A percentile compares a stretch with the other conserved stretches of the same genome.
Evolutionary conservation across 2,888 invertebrate genomes (phyloP).

Genomic region (Elegia similella): DNA sequence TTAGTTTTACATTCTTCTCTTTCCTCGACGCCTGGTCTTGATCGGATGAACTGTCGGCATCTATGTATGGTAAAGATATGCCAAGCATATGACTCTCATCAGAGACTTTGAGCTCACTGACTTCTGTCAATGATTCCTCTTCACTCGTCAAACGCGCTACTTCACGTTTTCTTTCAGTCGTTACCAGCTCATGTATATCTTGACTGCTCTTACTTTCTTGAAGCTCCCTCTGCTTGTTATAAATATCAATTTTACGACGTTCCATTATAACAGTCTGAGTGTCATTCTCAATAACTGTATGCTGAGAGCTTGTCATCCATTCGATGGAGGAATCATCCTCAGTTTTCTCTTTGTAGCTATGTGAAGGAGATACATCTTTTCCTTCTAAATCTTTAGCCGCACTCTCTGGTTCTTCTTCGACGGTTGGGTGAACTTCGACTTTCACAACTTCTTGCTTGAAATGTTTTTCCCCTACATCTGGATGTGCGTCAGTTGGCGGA

Average conservation of each 20-base stretch:
- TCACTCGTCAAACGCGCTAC: constrained; percentile 82
- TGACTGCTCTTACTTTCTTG: constrained; percentile 64
- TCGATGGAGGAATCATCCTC: constrained; percentile 76
- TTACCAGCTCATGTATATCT: constrained; percentile 54
- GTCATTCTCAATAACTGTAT: constrained; percentile 75
- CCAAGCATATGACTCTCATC: constrained; percentile 75
- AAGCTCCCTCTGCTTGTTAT: constrained; percentile 79
- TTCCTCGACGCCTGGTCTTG: constrained; percentile 63
- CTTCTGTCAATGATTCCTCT: constrained; percentile 86
- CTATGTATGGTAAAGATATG: constrained; percentile 75
- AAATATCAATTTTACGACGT: constrained; percentile 82
- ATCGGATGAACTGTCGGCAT: constrained; percentile 78
- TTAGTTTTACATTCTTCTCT: constrained; percentile 46
- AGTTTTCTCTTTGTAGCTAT: constrained; percentile 68
- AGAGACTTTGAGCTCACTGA: constrained; percentile 82
- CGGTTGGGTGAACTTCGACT: constrained; percentile 71
- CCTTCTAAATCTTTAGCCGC: constrained; percentile 36
- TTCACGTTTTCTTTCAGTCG: constrained; percentile 69
- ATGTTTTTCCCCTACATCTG: constrained; percentile 66
- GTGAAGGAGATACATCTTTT: constrained; percentile 58
- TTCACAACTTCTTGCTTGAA: constrained; percentile 74
- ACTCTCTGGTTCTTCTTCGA: constrained; percentile 46
- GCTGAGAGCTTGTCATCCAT: constrained; percentile 71
- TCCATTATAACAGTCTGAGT: constrained; percentile 84
- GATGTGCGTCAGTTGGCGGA: constrained; percentile 50